phyloP scores from a whole-genome alignment of 2,113 vertebrate genomes.

The Nycticebus coucang region DNA sequence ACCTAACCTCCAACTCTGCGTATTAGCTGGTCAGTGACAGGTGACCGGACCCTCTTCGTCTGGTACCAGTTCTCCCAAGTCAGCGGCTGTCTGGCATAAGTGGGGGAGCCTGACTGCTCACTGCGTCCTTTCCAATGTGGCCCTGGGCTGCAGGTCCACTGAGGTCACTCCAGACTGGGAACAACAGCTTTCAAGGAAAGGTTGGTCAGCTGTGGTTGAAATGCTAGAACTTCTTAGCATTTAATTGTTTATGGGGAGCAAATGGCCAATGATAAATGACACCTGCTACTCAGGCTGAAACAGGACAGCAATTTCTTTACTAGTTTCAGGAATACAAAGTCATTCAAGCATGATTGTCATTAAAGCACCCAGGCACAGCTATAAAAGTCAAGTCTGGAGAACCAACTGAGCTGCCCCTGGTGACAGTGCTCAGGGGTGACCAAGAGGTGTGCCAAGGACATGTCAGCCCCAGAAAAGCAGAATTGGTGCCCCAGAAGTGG shows the following conservation, averaged over 20 bases:
- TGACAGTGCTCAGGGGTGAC: background rate
- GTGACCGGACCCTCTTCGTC: no score
- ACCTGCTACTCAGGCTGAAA: background rate
- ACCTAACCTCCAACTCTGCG: no score
- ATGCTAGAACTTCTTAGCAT: background rate
- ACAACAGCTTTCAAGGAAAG: background rate
- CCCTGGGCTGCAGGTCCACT: background rate
- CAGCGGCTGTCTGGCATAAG: background rate
- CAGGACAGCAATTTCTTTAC: background rate
- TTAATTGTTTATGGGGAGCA: conserved; percentile 21
- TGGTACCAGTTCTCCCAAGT: no score
- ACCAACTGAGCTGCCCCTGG: background rate
- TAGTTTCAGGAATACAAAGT: background rate
- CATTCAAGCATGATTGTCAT: background rate
- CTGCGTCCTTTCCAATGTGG: background rate
- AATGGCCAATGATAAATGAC: background rate
- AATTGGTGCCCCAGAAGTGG: background rate
- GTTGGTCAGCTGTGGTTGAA: background rate
- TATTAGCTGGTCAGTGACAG: no score
- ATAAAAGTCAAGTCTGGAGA: background rate
- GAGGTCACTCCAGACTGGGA: background rate
- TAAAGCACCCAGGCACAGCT: background rate
- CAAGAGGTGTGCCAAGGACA: background rate
- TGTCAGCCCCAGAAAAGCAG: background rate
- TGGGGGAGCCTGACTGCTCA: background rate